These are phyloP conservation scores for Sorex maritimensis DNA, from an alignment of 2,797 vertebrate genomes.

Conservation along the genomic window DNA sequence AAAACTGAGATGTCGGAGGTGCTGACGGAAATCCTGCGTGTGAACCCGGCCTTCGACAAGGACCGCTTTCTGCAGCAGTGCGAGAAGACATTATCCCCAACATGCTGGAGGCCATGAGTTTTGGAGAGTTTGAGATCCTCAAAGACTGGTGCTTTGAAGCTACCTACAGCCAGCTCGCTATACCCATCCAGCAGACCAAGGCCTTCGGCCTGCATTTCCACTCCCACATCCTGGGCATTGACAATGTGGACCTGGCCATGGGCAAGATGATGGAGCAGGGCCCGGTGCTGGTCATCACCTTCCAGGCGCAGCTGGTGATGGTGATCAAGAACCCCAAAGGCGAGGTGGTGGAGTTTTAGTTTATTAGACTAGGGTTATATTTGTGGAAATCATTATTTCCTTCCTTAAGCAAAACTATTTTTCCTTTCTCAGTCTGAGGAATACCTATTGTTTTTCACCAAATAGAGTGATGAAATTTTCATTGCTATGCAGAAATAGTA, in stretches of 20 bases:
- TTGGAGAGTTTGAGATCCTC: slow-evolving; percentile 96
- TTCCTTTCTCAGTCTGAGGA: not conserved
- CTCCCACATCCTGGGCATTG: slow-evolving; percentile 96
- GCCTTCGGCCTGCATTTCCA: slow-evolving; percentile 96
- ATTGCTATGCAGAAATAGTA: slow-evolving; percentile 26
- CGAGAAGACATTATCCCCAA: slow-evolving; percentile 98
- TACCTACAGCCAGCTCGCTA: slow-evolving; percentile 96
- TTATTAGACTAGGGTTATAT: not conserved
- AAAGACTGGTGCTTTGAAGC: slow-evolving; percentile 99
- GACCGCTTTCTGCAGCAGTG: slow-evolving; percentile 96
- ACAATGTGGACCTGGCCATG: slow-evolving; percentile 97
- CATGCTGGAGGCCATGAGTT: slow-evolving; percentile 97
- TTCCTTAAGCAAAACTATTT: slow-evolving; percentile 38
- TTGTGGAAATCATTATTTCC: slow-evolving; percentile 14
- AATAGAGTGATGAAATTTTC: slow-evolving; percentile 32
- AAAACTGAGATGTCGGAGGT: slow-evolving; percentile 99
- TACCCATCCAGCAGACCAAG: slow-evolving; percentile 96
- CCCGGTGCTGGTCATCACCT: slow-evolving; percentile 97
- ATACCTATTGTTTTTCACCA: slow-evolving; percentile 50
- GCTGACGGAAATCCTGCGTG: slow-evolving; percentile 96
- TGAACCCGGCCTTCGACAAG: slow-evolving; percentile 96
- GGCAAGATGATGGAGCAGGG: slow-evolving; percentile 99
- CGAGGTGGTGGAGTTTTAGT: slow-evolving; percentile 93
- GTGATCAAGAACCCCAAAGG: slow-evolving; percentile 94
- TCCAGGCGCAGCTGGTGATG: slow-evolving; percentile 98